phyloP scores from a whole-genome alignment of 2,797 vertebrate species.

The Propithecus perrieri region DNA sequence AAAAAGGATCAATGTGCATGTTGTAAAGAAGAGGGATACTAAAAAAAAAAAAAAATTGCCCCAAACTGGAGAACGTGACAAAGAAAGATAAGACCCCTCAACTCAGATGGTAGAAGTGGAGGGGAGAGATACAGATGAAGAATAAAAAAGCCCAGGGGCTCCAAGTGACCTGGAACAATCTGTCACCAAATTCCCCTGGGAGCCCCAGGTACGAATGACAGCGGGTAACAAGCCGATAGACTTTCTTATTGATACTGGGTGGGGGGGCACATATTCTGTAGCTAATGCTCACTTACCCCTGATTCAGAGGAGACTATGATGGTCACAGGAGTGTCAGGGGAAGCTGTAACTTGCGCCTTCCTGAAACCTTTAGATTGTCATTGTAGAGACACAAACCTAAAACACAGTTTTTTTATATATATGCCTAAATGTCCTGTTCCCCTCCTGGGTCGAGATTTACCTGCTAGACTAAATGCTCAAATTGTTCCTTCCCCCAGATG shows the following conservation, averaged over 20 bases:
- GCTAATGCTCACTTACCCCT: not conserved
- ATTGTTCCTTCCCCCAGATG: fast-evolving
- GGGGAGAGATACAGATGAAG: not conserved
- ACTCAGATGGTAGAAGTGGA: not conserved
- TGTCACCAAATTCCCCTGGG: not conserved
- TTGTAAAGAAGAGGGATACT: not conserved
- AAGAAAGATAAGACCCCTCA: not conserved
- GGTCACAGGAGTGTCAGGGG: not conserved
- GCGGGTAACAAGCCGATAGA: not conserved
- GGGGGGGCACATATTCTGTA: not conserved
- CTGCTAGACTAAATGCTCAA: not conserved
- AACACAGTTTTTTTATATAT: not conserved
- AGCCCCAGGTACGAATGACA: not conserved
- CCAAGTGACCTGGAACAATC: not conserved
- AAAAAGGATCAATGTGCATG: not conserved
- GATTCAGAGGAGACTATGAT: not conserved
- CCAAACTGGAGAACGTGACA: not conserved
- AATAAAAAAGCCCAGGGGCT: not conserved
- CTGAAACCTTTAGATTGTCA: not conserved
- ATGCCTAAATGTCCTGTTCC: not conserved
- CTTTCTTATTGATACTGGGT: not conserved
- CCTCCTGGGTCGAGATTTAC: not conserved
- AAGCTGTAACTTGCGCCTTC: not conserved
- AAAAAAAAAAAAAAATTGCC: not conserved
- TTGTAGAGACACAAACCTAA: not conserved